Evolutionary conservation across 2,797 vertebrate genomes (phyloP), one percentile per base, ranked within the genome.

Genomic region (Podarcis siculus): DNA sequence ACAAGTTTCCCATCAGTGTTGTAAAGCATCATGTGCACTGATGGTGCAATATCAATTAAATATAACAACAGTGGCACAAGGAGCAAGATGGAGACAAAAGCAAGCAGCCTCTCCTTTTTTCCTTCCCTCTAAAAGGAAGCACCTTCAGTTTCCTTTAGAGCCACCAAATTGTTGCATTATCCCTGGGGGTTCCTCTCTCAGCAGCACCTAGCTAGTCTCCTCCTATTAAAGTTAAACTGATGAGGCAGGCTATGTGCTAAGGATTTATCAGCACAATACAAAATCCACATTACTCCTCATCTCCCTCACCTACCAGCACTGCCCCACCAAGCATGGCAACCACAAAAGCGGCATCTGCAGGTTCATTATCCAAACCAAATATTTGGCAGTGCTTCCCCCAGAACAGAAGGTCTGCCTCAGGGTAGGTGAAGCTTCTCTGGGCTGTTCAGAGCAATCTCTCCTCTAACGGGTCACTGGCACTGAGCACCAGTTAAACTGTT

Each of bases 281-380:
- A 79, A 84, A 39, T 13, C n/a, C 25, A n/a, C 17, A 5, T 23
- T 15, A 9, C 19, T 27, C 25, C 5, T 15, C n/a, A 2, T 15
- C 17, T 15, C 35, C 86, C 35, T 8, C 39, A 37, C 17, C 17
- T 15, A 6, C 78, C n/a, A 17, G 9, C 23, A 5, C 67, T 39
- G n/a, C 27, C 25, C 72, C 27, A 8, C 25, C 58, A 61, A 1
- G 8, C 75, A 69, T 19, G 61, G 17, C 61, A 69, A 49, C 76
- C n/a, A 69, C 81, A 55, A 83, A 42, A 85, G 82, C 37, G 87
- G 39, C 76, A 89, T 66, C 83, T 89, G 77, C 15, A 64, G 55
- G 39, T 85, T 85, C 55, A 35, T 80, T 89, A 85, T 49, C 77
- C 30, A 89, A 85, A 72, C 55, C 77, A 89, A 89, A 89, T 85